Evolutionary conservation across 2,797 vertebrate species (phyloP).

Genomic region (Platalea minor): DNA sequence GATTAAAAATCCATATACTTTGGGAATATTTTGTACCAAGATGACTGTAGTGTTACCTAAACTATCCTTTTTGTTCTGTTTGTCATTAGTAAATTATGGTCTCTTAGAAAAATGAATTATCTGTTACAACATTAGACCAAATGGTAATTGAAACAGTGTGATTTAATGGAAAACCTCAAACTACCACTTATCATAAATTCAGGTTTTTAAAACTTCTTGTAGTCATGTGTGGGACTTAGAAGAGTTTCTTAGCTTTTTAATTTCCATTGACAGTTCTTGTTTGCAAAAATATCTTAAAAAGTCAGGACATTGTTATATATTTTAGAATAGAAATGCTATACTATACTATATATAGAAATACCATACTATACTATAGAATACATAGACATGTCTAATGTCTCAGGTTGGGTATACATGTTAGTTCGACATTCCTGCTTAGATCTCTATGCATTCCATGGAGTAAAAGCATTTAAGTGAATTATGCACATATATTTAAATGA

Average conservation of each 20-base stretch:
- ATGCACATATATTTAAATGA: background rate
- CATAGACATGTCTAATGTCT: background rate
- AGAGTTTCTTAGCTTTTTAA: background rate
- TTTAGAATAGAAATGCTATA: background rate
- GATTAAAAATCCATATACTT: background rate
- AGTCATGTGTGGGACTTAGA: background rate
- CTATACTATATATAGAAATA: too few species aligned
- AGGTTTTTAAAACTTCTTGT: background rate
- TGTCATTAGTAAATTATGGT: background rate
- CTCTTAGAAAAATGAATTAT: background rate
- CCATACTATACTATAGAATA: too few species aligned
- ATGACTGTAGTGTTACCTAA: background rate
- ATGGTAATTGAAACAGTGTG: background rate
- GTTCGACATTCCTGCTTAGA: background rate
- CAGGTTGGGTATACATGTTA: background rate
- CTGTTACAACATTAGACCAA: background rate
- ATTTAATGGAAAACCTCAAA: background rate
- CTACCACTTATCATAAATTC: background rate
- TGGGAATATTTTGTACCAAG: background rate
- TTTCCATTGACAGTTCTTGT: background rate
- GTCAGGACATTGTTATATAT: background rate
- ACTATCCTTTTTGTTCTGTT: background rate
- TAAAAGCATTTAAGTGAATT: background rate
- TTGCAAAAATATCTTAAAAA: background rate
- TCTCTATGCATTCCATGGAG: background rate